Percentiles rank a stretch among this genome's conserved stretches.
phyloP scores from a whole-genome alignment of 2,113 vertebrate genomes.

The Hymenochirus boettgeri region DNA sequence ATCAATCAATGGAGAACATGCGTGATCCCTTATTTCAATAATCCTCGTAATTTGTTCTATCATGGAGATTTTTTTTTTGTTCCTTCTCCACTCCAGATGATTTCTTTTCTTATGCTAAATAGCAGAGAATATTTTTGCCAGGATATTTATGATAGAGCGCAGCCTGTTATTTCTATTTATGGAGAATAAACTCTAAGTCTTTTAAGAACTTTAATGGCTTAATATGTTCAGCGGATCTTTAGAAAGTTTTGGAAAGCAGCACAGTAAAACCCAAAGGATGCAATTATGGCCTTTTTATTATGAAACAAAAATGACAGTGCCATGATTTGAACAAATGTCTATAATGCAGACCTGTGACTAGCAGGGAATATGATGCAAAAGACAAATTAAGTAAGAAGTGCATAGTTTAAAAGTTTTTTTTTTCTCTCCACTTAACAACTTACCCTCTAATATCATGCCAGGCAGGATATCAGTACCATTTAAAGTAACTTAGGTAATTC shows the following conservation, averaged over 20 bases:
- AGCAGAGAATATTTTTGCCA: conserved; percentile 30
- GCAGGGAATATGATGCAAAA: background rate
- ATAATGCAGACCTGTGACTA: conserved; percentile 4
- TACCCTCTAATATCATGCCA: background rate
- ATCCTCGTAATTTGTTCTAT: conserved; percentile 36
- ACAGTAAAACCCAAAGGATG: conserved; percentile 9
- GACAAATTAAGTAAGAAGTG: background rate
- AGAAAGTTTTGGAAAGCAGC: conserved; percentile 22
- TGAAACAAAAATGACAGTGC: conserved; percentile 18
- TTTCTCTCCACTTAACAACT: too few relatives aligned
- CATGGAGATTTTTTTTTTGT: conserved; percentile 1
- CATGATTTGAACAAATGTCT: conserved; percentile 10
- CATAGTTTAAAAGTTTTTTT: conserved; percentile 9
- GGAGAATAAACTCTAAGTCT: conserved; percentile 43
- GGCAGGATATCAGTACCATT: background rate
- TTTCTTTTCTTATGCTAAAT: conserved; percentile 43
- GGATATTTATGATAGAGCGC: conserved; percentile 28
- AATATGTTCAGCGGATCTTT: conserved; percentile 29
- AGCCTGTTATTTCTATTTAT: conserved; percentile 32
- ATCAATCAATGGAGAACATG: conserved; percentile 27
- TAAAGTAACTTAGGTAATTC: too few relatives aligned
- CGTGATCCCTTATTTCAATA: conserved; percentile 31
- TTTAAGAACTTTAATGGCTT: conserved; percentile 51
- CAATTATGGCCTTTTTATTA: conserved; percentile 33
- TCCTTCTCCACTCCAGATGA: conserved; percentile 16